These are phyloP conservation scores for Chloroceryle amazona DNA, from an alignment of 2,797 vertebrate species.

Conservation along the genomic window DNA sequence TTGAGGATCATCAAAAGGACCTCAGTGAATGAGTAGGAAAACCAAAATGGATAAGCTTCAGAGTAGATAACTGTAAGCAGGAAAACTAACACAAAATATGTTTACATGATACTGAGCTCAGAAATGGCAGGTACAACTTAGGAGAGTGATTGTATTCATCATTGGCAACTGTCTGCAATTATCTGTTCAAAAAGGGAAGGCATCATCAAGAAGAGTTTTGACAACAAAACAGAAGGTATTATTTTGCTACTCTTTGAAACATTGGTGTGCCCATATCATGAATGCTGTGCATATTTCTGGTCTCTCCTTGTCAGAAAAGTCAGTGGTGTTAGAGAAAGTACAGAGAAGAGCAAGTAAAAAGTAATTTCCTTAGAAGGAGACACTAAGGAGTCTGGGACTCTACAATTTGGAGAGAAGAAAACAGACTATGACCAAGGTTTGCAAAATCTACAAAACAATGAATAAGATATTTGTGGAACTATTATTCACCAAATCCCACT, in stretches of 20 bases:
- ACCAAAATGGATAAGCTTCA: not conserved
- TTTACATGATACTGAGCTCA: not conserved
- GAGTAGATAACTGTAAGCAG: not conserved
- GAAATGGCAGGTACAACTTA: not conserved
- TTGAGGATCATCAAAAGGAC: not conserved
- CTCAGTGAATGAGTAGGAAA: not conserved
- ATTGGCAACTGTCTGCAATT: not conserved
- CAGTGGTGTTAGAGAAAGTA: not conserved
- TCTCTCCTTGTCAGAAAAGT: not conserved
- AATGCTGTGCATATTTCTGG: not conserved
- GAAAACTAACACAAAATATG: not conserved
- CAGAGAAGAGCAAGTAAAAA: not conserved
- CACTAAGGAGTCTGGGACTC: not conserved
- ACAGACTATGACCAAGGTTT: not conserved
- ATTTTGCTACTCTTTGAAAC: not conserved
- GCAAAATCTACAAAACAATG: not conserved
- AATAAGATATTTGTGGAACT: not conserved
- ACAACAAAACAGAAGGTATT: not conserved
- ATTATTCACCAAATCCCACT: not conserved
- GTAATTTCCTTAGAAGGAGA: not conserved
- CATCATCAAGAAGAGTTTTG: not conserved
- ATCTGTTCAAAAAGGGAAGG: not conserved
- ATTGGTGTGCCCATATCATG: not conserved
- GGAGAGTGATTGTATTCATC: not conserved
- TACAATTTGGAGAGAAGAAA: not conserved